phyloP scores from a whole-genome alignment of 2,888 invertebrate genomes.

The Galeopsomyia nigrocyanea region DNA sequence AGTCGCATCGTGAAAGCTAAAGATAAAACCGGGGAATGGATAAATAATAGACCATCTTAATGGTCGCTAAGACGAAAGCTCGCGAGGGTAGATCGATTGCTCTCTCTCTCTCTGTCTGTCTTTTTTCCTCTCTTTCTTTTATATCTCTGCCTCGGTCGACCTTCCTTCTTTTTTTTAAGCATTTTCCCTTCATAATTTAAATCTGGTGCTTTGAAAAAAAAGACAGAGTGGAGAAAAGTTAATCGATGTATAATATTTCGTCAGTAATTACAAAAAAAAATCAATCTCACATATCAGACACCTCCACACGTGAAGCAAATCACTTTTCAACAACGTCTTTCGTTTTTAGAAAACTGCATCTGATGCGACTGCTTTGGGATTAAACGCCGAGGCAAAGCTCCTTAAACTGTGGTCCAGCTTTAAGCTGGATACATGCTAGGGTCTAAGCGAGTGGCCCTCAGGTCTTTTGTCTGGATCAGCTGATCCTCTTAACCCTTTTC shows the following conservation, averaged over 20 bases:
- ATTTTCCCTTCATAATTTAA: slow-evolving; percentile 37
- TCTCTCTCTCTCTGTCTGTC: not conserved
- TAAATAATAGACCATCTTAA: slow-evolving; percentile 46
- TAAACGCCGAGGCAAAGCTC: slow-evolving; percentile 68
- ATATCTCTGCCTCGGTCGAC: slow-evolving; percentile 3
- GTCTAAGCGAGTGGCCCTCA: slow-evolving; percentile 53
- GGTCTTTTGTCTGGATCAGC: slow-evolving; percentile 66
- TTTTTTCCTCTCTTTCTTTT: slow-evolving; percentile 42
- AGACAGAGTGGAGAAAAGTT: not conserved
- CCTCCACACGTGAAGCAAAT: not conserved
- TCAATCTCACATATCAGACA: not conserved
- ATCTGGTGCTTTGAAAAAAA: slow-evolving; percentile 11
- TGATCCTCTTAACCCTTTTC: slow-evolving; percentile 61
- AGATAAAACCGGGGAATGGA: slow-evolving; percentile 35
- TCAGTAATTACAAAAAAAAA: not conserved
- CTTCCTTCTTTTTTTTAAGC: slow-evolving; percentile 18
- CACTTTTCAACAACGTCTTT: not conserved
- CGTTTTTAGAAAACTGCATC: slow-evolving; percentile 3
- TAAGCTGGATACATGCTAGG: slow-evolving; percentile 68
- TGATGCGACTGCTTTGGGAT: slow-evolving; percentile 54
- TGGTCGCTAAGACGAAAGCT: slow-evolving; percentile 39
- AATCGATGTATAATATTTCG: slow-evolving; percentile 2
- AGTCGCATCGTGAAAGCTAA: slow-evolving; percentile 18
- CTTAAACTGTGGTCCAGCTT: slow-evolving; percentile 67
- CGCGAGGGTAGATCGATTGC: slow-evolving; percentile 35